These are phyloP conservation scores for Phalanger gymnotis DNA, from an alignment of 2,797 vertebrate species.

Conservation along the genomic window DNA sequence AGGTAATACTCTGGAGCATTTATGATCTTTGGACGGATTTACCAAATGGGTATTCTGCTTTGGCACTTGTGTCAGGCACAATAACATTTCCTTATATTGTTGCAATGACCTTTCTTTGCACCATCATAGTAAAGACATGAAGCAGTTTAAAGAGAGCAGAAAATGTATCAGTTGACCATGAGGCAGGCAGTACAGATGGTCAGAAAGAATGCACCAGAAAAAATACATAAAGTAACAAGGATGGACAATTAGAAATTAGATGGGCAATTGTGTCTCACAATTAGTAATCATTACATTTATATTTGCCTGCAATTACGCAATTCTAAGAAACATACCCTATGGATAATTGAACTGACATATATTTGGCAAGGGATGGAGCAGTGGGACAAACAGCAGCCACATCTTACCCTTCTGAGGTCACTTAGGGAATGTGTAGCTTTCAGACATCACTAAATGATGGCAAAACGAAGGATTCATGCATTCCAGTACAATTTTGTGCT, in stretches of 20 bases:
- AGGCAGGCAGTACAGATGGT: not conserved
- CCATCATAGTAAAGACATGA: not conserved
- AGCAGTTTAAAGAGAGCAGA: not conserved
- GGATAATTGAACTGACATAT: not conserved
- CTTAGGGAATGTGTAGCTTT: not conserved
- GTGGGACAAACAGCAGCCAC: not conserved
- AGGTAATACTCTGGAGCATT: not conserved
- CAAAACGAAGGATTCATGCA: not conserved
- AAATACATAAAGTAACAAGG: not conserved
- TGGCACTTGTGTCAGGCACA: not conserved
- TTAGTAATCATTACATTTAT: not conserved
- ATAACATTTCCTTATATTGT: not conserved
- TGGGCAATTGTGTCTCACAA: not conserved
- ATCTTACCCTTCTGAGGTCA: not conserved
- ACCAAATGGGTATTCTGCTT: not conserved
- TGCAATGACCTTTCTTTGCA: too few species aligned
- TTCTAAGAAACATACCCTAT: not conserved
- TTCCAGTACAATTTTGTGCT: not conserved
- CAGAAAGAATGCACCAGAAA: not conserved
- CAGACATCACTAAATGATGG: not conserved
- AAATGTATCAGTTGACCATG: not conserved
- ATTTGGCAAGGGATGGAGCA: not conserved
- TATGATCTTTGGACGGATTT: not conserved
- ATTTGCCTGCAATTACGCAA: not conserved
- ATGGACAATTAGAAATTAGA: not conserved